These are phyloP conservation scores for Oceanodroma leucorhoa DNA, from an alignment of 2,797 vertebrate genomes.

Conservation along the genomic window DNA sequence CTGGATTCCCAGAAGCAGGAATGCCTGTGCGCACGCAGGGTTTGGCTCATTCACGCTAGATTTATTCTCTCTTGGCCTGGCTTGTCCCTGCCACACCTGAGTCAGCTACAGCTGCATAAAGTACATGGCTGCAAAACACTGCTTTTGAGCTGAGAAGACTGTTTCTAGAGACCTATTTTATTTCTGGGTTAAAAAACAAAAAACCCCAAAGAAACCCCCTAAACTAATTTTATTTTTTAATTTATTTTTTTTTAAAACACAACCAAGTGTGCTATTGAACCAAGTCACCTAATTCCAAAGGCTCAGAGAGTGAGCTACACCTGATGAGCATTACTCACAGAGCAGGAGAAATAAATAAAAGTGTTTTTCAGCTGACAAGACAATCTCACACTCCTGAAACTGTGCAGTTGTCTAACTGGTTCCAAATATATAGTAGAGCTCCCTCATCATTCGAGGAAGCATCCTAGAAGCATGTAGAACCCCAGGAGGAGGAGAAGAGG, in stretches of 20 bases:
- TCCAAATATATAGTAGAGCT: neutral
- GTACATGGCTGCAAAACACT: neutral
- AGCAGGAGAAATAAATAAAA: neutral
- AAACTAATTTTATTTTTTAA: neutral
- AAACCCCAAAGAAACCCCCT: neutral
- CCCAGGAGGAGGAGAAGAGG: neutral
- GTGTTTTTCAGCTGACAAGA: neutral
- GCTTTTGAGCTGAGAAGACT: neutral
- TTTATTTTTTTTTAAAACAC: neutral
- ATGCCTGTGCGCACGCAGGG: neutral
- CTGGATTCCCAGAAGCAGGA: constrained; percentile 29
- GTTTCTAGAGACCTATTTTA: neutral
- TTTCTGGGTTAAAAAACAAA: neutral
- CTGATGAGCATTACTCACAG: neutral
- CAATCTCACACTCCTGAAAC: neutral
- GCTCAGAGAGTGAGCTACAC: neutral
- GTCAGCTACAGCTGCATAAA: neutral
- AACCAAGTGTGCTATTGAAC: neutral
- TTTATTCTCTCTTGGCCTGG: neutral
- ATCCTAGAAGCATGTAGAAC: neutral
- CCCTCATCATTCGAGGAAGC: neutral
- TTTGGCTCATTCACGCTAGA: neutral
- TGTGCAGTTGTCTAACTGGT: neutral
- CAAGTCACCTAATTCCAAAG: neutral
- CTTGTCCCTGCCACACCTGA: neutral